Percentiles rank a stretch among this genome's conserved stretches.
phyloP scores from a whole-genome alignment of 2,888 invertebrate genomes.

The Brenthis hecate region DNA sequence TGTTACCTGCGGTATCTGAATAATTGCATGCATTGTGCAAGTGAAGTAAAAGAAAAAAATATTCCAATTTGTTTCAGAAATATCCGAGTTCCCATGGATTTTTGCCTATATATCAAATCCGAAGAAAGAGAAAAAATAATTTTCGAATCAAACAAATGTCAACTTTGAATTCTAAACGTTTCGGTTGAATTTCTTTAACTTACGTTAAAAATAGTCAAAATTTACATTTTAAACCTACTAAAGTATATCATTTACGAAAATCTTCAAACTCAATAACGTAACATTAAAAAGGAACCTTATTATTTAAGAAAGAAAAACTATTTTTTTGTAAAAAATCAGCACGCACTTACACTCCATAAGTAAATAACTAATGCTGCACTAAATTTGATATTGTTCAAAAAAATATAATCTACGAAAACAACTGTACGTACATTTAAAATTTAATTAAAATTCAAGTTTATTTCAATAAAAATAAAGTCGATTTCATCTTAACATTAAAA shows the following conservation, averaged over 20 bases:
- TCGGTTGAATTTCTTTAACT: slow-evolving; percentile 5
- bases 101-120: slow-evolving; percentile 16
- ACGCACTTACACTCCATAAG: not conserved
- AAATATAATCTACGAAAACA: not conserved
- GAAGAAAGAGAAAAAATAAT: not conserved
- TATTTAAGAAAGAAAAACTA: not conserved
- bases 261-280: not conserved
- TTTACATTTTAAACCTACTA: not conserved
- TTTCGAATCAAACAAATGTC: slow-evolving; percentile 7
- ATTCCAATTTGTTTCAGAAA: slow-evolving; percentile 1
- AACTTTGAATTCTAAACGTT: slow-evolving; percentile 5
- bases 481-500: slow-evolving; percentile 6
- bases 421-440: not conserved
- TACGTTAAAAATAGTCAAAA: not conserved
- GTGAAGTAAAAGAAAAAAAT: slow-evolving; percentile 4
- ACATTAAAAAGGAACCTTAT: slow-evolving; percentile 4
- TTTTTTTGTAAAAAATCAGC: not conserved
- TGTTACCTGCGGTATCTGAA: not conserved
- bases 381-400: slow-evolving; percentile 9
- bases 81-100: slow-evolving; percentile 8
- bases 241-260: not conserved
- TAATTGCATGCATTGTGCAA: slow-evolving; percentile 10
- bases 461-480: not conserved
- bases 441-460: not conserved
- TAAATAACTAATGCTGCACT: not conserved